Evolutionary conservation across 1,140 invertebrate species (phyloP).

Genomic region (Cephus cinctus): DNA sequence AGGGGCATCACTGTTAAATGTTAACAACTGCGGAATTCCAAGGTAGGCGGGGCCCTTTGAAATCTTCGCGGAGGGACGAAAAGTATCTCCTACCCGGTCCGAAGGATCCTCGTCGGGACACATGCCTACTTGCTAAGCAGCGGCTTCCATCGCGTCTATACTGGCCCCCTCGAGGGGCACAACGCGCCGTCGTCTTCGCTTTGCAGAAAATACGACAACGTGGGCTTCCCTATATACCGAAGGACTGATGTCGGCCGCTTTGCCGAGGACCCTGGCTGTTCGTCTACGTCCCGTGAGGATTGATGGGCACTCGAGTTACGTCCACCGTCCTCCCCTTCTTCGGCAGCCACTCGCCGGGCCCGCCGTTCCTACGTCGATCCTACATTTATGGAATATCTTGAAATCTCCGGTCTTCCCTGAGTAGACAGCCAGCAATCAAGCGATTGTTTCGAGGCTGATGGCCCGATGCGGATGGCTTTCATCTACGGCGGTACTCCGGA

Average conservation of each 20-base stretch:
- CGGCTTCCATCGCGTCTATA: slow-evolving; percentile 33
- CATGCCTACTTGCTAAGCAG: slow-evolving; percentile 38
- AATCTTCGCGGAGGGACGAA: slow-evolving; percentile 21
- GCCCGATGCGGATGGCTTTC: slow-evolving; percentile 7
- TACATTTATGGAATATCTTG: slow-evolving; percentile 51
- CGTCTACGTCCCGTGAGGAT: slow-evolving; percentile 45
- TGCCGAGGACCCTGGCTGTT: slow-evolving; percentile 43
- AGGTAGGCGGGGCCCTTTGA: slow-evolving; percentile 34
- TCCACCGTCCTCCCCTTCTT: slow-evolving; percentile 10
- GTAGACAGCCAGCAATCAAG: slow-evolving; percentile 16
- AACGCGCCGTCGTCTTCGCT: slow-evolving; percentile 8
- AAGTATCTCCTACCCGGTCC: slow-evolving; percentile 5
- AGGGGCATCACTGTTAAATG: slow-evolving; percentile 36
- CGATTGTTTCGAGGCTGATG: slow-evolving; percentile 15
- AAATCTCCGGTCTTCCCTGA: slow-evolving; percentile 32
- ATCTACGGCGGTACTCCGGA: not conserved
- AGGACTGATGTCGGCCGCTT: slow-evolving; percentile 40
- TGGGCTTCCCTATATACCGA: slow-evolving; percentile 13
- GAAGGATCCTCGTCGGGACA: slow-evolving; percentile 24
- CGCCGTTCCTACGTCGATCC: slow-evolving; percentile 25
- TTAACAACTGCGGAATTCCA: slow-evolving; percentile 40
- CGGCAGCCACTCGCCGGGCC: slow-evolving; percentile 11
- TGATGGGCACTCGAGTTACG: slow-evolving; percentile 33
- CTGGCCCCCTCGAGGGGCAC: slow-evolving; percentile 21
- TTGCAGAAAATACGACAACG: slow-evolving; percentile 6